phyloP scores from a whole-genome alignment of 2,113 vertebrate genomes.

The Pachyramphus minor region DNA sequence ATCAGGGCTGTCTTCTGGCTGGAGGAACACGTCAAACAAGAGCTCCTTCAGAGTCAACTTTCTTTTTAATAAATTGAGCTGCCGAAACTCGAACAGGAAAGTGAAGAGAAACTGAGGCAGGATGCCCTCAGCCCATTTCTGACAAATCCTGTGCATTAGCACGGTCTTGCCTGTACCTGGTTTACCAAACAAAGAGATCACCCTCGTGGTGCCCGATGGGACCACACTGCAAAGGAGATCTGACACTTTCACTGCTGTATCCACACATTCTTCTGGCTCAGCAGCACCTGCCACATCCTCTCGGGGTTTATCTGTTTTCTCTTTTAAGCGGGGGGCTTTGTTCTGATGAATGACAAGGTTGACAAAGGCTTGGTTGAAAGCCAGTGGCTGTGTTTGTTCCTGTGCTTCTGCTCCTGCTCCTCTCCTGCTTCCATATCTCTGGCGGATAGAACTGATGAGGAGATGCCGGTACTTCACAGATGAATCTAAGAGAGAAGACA shows the following conservation, averaged over 20 bases:
- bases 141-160: conserved; percentile 76
- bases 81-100: conserved; percentile 88
- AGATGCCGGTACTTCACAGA: conserved; percentile 62
- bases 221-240: conserved; percentile 70
- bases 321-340: conserved; percentile 37
- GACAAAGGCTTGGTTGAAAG: conserved; percentile 73
- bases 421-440: conserved; percentile 43
- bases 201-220: neutral
- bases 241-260: conserved; percentile 63
- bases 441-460: conserved; percentile 33
- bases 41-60: conserved; percentile 80
- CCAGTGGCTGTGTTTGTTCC: neutral
- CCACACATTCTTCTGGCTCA: conserved; percentile 51
- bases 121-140: conserved; percentile 78
- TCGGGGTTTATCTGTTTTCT: conserved; percentile 50
- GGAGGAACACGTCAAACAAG: conserved; percentile 79
- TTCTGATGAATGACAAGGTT: conserved; percentile 60
- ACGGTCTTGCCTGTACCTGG: conserved; percentile 88
- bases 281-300: neutral
- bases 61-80: conserved; percentile 79
- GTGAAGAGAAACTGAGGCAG: conserved; percentile 77
- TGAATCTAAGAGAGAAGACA: conserved; percentile 66
- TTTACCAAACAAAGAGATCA: conserved; percentile 80
- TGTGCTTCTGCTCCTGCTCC: neutral
- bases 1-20: conserved; percentile 56